Percentiles rank a stretch among this genome's conserved stretches.
Evolutionary conservation across 2,797 vertebrate genomes (phyloP).

Genomic region (Etheostoma nigrum): DNA sequence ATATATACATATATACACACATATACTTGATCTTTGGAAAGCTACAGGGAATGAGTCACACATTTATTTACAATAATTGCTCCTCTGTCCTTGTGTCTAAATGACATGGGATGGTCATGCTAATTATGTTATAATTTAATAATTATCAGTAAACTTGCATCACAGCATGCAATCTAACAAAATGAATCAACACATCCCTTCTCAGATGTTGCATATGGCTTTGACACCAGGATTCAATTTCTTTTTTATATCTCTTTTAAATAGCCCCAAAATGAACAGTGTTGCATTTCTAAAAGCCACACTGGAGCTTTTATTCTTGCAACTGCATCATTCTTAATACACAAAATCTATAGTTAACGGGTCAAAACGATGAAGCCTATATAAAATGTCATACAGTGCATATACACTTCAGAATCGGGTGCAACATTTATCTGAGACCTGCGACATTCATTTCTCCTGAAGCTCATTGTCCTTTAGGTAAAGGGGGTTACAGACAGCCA

Average conservation of each 20-base stretch:
- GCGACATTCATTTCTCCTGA: conserved; percentile 40
- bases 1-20: not conserved
- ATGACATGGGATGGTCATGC: conserved; percentile 2
- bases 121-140: conserved; percentile 7
- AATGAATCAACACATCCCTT: not conserved
- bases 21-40: conserved; percentile 36
- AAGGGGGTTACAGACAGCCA: conserved; percentile 65
- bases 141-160: conserved; percentile 2
- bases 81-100: conserved; percentile 37
- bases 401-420: conserved; percentile 27
- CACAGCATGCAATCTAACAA: conserved; percentile 13
- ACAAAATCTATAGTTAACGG: conserved; percentile 2
- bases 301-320: not conserved
- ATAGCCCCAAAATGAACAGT: not conserved
- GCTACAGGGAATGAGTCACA: conserved; percentile 9
- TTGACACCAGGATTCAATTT: not conserved
- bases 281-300: not conserved
- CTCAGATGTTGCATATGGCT: not conserved
- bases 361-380: not conserved
- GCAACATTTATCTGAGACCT: conserved; percentile 52
- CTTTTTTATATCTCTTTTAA: not conserved
- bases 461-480: conserved; percentile 73
- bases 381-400: not conserved
- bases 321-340: not conserved
- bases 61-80: conserved; percentile 31